These are phyloP conservation scores for Apamea crenata DNA, from an alignment of 2,888 invertebrate species.

Conservation along the genomic window DNA sequence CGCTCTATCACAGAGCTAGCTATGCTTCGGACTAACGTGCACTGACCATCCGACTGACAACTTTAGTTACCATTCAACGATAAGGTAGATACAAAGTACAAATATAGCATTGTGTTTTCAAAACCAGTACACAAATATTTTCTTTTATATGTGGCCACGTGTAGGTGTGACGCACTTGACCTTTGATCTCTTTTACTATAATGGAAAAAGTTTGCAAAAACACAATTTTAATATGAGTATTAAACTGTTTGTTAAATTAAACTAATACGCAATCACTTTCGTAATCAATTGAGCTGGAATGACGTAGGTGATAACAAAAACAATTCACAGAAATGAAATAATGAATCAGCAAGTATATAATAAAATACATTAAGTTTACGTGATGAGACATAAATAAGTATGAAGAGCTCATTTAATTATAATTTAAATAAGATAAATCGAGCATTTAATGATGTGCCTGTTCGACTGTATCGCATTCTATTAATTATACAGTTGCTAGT, in stretches of 20 bases:
- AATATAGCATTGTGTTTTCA: slow-evolving; percentile 34
- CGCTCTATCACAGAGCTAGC: slow-evolving; percentile 72
- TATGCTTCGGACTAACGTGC: slow-evolving; percentile 45
- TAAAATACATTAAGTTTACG: slow-evolving; percentile 7
- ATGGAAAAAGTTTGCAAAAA: slow-evolving; percentile 19
- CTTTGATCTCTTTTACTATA: slow-evolving; percentile 2
- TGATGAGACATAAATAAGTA: slow-evolving; percentile 19
- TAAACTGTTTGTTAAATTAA: slow-evolving; percentile 17
- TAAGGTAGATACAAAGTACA: slow-evolving; percentile 28
- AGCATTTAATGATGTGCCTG: slow-evolving; percentile 57
- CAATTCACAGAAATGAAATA: neutral
- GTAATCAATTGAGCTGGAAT: neutral
- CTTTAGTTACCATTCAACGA: slow-evolving; percentile 40
- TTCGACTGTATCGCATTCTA: slow-evolving; percentile 51
- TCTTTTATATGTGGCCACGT: neutral
- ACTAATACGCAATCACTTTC: neutral
- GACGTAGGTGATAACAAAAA: slow-evolving; percentile 9
- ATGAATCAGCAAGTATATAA: neutral
- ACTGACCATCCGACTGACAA: slow-evolving; percentile 63
- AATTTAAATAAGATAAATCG: slow-evolving; percentile 56
- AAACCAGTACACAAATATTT: neutral
- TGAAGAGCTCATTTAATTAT: slow-evolving; percentile 43
- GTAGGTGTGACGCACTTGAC: slow-evolving; percentile 31
- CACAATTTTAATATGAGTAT: slow-evolving; percentile 33
- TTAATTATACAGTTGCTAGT: slow-evolving; percentile 60